Conservation (phyloP, 1,140 invertebrate species). For the Amyelois transitella region DNA sequence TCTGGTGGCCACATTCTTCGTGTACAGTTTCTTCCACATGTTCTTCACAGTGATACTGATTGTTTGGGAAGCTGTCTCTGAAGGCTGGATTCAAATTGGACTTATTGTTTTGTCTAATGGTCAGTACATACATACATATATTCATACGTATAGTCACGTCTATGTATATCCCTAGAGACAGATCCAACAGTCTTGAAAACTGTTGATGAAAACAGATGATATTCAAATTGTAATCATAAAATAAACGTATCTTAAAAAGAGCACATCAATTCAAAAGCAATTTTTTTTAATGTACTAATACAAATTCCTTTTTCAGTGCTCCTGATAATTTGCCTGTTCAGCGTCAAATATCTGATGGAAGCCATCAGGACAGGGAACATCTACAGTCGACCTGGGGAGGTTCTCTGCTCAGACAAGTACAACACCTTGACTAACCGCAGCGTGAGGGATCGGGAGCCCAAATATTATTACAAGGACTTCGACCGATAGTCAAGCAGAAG, state of each 20-base stretch:
- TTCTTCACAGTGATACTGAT: conserved; percentile 50
- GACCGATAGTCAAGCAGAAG: conserved; percentile 4
- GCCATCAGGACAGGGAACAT: conserved; percentile 59
- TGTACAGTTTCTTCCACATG: conserved; percentile 60
- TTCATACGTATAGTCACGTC: too few species aligned
- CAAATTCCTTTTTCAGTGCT: conserved; percentile 53
- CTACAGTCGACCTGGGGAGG: conserved; percentile 51
- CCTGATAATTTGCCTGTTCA: conserved; percentile 59
- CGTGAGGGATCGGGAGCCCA: neutral
- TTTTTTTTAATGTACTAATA: too few species aligned
- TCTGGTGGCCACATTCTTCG: conserved; percentile 55
- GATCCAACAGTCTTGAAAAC: too few species aligned
- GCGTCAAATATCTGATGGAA: conserved; percentile 63
- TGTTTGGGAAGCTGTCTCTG: conserved; percentile 46
- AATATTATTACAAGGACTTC: conserved; percentile 2
- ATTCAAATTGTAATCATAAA: too few species aligned
- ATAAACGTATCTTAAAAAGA: too few species aligned
- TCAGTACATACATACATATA: too few species aligned
- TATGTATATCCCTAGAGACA: too few species aligned
- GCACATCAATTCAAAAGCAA: too few species aligned
- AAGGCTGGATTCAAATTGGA: conserved; percentile 54
- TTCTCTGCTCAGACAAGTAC: conserved; percentile 19
- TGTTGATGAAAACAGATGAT: too few species aligned
- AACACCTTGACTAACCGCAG: conserved; percentile 13
- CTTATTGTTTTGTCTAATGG: conserved; percentile 45